Evolutionary conservation across 2,113 vertebrate species (phyloP).

Genomic region (Rhinolophus ferrumequinum): DNA sequence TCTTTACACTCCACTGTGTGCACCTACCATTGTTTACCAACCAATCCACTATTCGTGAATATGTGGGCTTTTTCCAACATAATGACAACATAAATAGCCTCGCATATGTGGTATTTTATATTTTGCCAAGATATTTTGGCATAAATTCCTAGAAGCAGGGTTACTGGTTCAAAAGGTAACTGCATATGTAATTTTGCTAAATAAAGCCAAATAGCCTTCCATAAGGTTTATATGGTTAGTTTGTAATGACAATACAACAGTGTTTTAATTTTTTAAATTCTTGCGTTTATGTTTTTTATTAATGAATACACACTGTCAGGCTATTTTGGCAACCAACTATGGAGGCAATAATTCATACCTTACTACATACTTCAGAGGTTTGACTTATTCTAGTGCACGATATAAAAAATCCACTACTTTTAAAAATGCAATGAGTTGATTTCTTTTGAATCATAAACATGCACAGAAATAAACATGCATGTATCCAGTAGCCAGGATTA

Average conservation of each 20-base stretch:
- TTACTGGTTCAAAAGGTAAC: not conserved
- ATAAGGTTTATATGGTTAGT: not conserved
- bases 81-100: not conserved
- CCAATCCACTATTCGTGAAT: not conserved
- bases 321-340: not conserved
- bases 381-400: not conserved
- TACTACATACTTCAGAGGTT: no score
- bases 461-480: not conserved
- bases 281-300: not conserved
- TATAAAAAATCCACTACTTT: not conserved
- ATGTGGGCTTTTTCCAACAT: not conserved
- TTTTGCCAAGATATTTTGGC: slow-evolving; percentile 19
- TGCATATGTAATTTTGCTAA: not conserved
- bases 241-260: not conserved
- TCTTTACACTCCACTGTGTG: not conserved
- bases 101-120: not conserved
- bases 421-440: not conserved
- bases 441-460: not conserved
- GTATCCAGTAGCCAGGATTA: not conserved
- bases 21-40: not conserved
- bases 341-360: not conserved
- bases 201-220: not conserved
- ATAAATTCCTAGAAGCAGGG: not conserved
- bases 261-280: not conserved
- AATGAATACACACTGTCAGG: not conserved